Base-by-base conservation (phyloP, 2,797 vertebrate genomes). In the Hyperoplus immaculatus region DNA sequence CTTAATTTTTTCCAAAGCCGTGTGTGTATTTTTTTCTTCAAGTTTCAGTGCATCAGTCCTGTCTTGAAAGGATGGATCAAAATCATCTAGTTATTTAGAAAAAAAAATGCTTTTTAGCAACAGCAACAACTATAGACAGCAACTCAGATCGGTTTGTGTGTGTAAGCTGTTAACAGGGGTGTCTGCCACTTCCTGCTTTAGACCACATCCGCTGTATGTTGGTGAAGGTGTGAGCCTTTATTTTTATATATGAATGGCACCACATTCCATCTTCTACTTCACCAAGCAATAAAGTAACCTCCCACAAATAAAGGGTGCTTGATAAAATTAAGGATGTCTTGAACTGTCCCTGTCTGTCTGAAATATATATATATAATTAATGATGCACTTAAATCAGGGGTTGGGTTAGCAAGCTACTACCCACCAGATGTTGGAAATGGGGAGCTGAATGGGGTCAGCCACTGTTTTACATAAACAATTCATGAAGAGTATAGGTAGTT, bases 121-220 rank as follows among this genome's bases (percentile, higher is more conserved):
- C 29, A 29, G 29, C 29, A 29, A 29, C 3, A 29, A 29, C 29
- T 29, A 29, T 29, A 29, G 29, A 29, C 29, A 29, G 29, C 29
- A 29, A 55, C 8, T 39, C 29, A 60, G 15, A 63, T 72, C 56
- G 9, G 42, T 62, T 71, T 72, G 64, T 75, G 47, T 80, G 51
- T 72, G 68, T 56, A 6, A 81, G 42, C 50, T 57, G 60, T 36
- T 78, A 39, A 83, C 21, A 36, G 39, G 45, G 54, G 56, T 49
- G 18, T 77, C 53, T 64, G 50, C 29, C 59, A 6, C 79, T 94
- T 95, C 92, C 94, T 92, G 83, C 75, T 80, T 47, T 13, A 66
- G 2, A 88, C 93, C 93, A 94, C 93, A 93, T 95, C 93, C 93
- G 81, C 11, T 72, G 56, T 73, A 3, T 62, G 55, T 63, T 21